Conservation (phyloP, 2,113 vertebrate species). For the Prionailurus viverrinus region DNA sequence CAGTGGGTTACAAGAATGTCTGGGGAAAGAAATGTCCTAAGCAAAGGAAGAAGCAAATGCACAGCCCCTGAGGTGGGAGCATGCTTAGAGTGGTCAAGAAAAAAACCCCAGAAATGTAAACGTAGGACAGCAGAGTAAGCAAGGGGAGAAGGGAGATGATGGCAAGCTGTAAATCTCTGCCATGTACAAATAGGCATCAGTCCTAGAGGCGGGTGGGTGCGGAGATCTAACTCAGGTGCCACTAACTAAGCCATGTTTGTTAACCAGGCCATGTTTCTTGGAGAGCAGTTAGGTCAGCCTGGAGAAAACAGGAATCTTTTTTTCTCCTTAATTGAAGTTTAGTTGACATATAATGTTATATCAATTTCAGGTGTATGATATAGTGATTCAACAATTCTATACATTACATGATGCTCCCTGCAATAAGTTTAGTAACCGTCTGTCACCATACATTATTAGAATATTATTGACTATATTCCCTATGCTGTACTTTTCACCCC, state of each 20-base stretch:
- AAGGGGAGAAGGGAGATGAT: background rate
- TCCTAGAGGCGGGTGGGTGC: background rate
- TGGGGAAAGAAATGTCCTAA: background rate
- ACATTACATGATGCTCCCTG: background rate
- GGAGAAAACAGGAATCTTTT: background rate
- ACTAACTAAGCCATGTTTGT: background rate
- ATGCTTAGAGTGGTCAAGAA: background rate
- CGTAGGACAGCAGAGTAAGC: background rate
- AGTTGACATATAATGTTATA: background rate
- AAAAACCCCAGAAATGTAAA: background rate
- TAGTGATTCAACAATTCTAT: background rate
- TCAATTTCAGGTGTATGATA: background rate
- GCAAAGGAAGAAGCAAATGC: background rate
- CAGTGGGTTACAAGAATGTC: background rate
- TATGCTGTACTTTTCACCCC: background rate
- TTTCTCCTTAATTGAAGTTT: background rate
- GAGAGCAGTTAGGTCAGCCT: background rate
- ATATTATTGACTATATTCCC: background rate
- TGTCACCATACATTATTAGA: background rate
- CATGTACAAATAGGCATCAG: background rate
- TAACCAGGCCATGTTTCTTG: background rate
- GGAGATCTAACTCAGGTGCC: background rate
- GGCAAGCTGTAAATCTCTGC: background rate
- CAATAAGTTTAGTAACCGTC: background rate
- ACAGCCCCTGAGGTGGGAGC: background rate